These are phyloP conservation scores for Aepyceros melampus DNA, from an alignment of 2,113 vertebrate genomes.

Conservation along the genomic window DNA sequence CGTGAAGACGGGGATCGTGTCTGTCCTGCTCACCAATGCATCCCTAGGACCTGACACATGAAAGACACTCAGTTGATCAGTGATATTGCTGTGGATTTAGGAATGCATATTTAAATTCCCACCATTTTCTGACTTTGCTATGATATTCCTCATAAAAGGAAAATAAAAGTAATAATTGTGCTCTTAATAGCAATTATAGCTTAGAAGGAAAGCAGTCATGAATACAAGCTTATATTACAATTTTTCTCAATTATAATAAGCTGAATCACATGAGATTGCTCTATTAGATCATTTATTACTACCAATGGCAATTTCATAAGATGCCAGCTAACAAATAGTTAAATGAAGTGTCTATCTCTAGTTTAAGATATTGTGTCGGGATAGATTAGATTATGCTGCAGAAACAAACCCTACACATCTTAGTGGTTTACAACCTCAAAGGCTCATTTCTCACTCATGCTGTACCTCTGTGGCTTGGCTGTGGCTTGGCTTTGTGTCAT, in stretches of 20 bases:
- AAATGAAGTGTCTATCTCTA: not conserved
- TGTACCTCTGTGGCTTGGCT: fast-evolving
- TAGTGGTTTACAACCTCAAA: not conserved
- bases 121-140: not conserved
- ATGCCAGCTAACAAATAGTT: not conserved
- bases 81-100: not conserved
- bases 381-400: not conserved
- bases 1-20: not conserved
- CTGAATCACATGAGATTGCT: not conserved
- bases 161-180: not conserved
- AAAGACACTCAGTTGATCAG: not conserved
- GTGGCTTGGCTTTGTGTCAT: not conserved
- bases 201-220: not conserved
- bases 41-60: not conserved
- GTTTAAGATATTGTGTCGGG: not conserved
- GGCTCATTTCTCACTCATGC: not conserved
- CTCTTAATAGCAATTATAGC: not conserved
- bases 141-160: slow-evolving; percentile 1
- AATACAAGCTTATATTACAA: not conserved
- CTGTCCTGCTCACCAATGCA: not conserved
- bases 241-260: slow-evolving; percentile 9
- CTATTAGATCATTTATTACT: not conserved
- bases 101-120: not conserved
- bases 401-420: not conserved
- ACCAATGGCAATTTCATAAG: not conserved